phyloP scores from a whole-genome alignment of 2,888 invertebrate species.

The Crematogaster levior region DNA sequence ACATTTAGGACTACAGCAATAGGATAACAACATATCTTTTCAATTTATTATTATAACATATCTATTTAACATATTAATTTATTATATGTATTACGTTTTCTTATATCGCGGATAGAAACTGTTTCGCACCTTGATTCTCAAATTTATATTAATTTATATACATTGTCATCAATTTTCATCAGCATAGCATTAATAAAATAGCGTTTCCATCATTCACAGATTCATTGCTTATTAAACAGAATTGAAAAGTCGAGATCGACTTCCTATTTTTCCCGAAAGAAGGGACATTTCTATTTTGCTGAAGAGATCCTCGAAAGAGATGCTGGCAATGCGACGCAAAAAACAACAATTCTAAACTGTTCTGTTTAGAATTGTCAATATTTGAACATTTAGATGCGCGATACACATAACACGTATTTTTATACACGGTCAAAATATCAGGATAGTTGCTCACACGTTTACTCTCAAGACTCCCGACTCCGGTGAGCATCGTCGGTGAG shows the following conservation, averaged over 20 bases:
- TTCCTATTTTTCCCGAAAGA: background rate
- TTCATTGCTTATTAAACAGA: background rate
- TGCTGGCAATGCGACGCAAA: background rate
- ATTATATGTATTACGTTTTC: slow-evolving; percentile 12
- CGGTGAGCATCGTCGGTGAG: slow-evolving; percentile 14
- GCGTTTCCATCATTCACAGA: background rate
- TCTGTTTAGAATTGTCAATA: slow-evolving; percentile 32
- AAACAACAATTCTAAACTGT: background rate
- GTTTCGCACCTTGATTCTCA: background rate
- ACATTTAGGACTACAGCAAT: background rate
- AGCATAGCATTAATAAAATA: background rate
- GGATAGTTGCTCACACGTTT: slow-evolving; percentile 13
- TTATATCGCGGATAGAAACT: background rate
- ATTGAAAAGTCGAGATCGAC: background rate
- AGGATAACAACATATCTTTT: background rate
- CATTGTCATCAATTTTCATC: background rate
- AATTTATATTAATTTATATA: background rate
- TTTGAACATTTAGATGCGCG: slow-evolving; percentile 21
- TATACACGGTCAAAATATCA: slow-evolving; percentile 22
- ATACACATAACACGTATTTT: slow-evolving; percentile 34
- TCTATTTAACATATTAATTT: too few relatives aligned
- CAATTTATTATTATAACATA: background rate
- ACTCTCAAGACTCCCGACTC: slow-evolving; percentile 3
- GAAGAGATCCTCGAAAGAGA: background rate
- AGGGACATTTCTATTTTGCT: background rate